Conservation (phyloP, 2,797 vertebrate genomes). For the Danio albolineatus region DNA sequence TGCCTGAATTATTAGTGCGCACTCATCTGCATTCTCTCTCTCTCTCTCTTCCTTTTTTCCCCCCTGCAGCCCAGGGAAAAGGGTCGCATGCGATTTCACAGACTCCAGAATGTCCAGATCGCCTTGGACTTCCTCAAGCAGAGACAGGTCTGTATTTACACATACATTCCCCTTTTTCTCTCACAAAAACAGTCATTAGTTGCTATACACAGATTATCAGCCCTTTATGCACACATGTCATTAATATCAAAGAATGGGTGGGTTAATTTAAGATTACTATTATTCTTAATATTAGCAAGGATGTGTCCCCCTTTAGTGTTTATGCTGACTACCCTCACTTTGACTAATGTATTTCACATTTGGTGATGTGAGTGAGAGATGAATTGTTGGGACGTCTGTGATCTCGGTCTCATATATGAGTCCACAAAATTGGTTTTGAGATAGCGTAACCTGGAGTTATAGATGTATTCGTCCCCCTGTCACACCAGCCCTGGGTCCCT, state of each 20-base stretch:
- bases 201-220: background rate
- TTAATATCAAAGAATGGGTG: background rate
- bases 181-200: background rate
- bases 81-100: slow-evolving; percentile 96
- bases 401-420: slow-evolving; percentile 9
- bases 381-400: background rate
- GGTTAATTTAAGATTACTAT: background rate
- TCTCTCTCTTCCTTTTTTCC: slow-evolving; percentile 5
- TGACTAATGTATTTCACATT: background rate
- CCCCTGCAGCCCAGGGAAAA: slow-evolving; percentile 91
- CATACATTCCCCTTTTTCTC: background rate
- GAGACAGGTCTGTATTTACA: slow-evolving; percentile 84
- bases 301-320: background rate
- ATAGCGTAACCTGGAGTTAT: slow-evolving; percentile 14
- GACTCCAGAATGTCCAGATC: slow-evolving; percentile 98
- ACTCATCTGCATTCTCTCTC: slow-evolving; percentile 28
- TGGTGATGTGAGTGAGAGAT: background rate
- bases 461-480: slow-evolving; percentile 1
- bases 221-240: background rate
- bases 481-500: background rate
- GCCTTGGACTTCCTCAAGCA: slow-evolving; percentile 97
- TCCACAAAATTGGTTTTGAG: background rate
- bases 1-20: background rate
- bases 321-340: background rate
- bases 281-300: background rate